Evolutionary conservation across 2,888 invertebrate species (phyloP).

Genomic region (Eupithecia inturbata): DNA sequence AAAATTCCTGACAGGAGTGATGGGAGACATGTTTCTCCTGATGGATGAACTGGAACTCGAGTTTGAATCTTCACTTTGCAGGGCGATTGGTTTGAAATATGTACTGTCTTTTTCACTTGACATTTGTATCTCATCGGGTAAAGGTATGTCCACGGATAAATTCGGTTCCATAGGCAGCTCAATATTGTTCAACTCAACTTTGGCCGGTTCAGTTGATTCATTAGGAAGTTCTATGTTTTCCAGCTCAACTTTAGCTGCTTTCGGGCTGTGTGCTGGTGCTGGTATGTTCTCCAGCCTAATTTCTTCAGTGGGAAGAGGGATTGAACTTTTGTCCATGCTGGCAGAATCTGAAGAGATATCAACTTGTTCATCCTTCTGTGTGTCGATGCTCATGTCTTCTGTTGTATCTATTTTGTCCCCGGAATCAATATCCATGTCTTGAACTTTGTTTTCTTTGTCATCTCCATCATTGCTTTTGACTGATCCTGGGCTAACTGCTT

Average conservation of each 20-base stretch:
- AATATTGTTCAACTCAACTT: constrained; percentile 67
- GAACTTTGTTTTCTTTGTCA: constrained; percentile 51
- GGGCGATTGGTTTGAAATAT: constrained; percentile 66
- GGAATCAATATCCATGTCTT: constrained; percentile 57
- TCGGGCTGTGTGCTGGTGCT: constrained; percentile 81
- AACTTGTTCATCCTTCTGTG: constrained; percentile 38
- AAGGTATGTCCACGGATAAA: constrained; percentile 58
- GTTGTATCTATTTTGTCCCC: constrained; percentile 52
- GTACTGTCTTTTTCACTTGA: constrained; percentile 51
- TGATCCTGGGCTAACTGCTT: constrained; percentile 92
- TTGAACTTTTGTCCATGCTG: constrained; percentile 62
- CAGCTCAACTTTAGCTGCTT: constrained; percentile 52
- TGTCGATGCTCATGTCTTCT: constrained; percentile 33
- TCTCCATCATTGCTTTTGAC: constrained; percentile 84
- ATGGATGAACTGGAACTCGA: constrained; percentile 76
- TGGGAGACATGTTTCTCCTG: constrained; percentile 76
- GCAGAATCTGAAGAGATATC: constrained; percentile 41
- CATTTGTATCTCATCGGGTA: constrained; percentile 63
- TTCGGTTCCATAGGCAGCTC: constrained; percentile 66
- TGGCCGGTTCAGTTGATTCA: constrained; percentile 58
- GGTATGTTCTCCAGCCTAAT: constrained; percentile 64
- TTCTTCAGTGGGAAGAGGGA: constrained; percentile 67
- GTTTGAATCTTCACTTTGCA: constrained; percentile 69
- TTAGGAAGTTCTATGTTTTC: constrained; percentile 69
- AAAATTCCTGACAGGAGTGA: constrained; percentile 78